Base-by-base conservation (phyloP, 2,113 vertebrate species). In the Phyllopteryx taeniolatus region DNA sequence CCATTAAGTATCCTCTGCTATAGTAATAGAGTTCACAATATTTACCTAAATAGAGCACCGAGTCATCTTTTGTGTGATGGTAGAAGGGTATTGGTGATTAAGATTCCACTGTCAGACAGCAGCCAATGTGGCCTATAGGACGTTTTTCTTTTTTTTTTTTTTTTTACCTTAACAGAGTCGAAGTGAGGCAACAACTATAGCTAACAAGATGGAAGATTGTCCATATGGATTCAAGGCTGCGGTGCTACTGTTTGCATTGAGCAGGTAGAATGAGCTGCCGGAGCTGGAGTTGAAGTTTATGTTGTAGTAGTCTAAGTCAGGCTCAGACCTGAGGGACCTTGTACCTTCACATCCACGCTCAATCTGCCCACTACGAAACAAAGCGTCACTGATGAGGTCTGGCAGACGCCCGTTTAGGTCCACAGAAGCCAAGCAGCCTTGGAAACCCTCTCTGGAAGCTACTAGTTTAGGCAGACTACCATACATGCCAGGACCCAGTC, bases 271-370 rank as follows among this genome's bases (percentile, higher is more conserved):
- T 4, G 90, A 89, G 74, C 86, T 90, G 46, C 89, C 85, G 54
- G 83, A 81, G 63, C 71, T 90, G 88, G 81, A 88, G 72, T 77
- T 88, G 72, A 70, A 68, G 77, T 84, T 86, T 77, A 78, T 72
- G 75, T 77, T 75, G 85, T 72, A 81, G 79, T 70, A 83, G 83
- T 86, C 76, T 76, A 84, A 81, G 72, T 85, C 86, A 27, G 82
- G 77, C 83, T 79, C 59, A 35, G 82, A 83, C 68, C 62, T 76
- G 78, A 89, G 86, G 76, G 87, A 91, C 71, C 76, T 68, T 71
- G 83, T 98, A 99, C 98, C 98, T 99, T 99, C 98, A 2, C 98
- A 99, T 94, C 97, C 97, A 15, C 97, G 96, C 73, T 99, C 98
- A 1, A 99, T 99, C 93, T 99, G 96, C 46, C 98, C 98, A 0